Conservation (phyloP, 1,140 invertebrate genomes). For the Vollenhovia emeryi region DNA sequence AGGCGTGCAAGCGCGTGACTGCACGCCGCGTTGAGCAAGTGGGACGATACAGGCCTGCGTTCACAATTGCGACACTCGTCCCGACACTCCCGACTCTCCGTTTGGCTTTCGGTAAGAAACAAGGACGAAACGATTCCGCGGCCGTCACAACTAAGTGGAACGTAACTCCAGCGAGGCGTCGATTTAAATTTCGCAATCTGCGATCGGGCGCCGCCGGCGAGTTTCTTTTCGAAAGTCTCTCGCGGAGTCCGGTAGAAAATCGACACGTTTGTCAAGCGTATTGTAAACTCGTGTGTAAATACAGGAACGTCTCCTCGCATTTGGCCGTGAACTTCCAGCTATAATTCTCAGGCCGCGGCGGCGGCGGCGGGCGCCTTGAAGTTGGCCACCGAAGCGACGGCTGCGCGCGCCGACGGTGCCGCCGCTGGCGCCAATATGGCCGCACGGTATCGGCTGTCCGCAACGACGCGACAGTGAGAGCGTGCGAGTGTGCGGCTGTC, state of each 20-base stretch:
- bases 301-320: neutral
- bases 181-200: neutral
- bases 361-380: neutral
- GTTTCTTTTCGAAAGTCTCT: too few species aligned
- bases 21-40: slow-evolving; percentile 14
- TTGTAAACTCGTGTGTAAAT: too few species aligned
- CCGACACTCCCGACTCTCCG: too few species aligned
- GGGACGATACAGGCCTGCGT: too few species aligned
- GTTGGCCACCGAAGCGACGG: neutral
- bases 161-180: too few species aligned
- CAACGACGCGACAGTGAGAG: slow-evolving; percentile 71
- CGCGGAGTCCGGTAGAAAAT: too few species aligned
- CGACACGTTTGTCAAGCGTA: neutral
- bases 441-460: slow-evolving; percentile 79
- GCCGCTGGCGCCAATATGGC: slow-evolving; percentile 83
- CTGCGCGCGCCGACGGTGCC: slow-evolving; percentile 63
- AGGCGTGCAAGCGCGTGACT: neutral
- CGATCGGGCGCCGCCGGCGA: neutral
- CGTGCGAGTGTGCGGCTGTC: slow-evolving; percentile 41
- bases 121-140: too few species aligned
- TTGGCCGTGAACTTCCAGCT: too few species aligned
- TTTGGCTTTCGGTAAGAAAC: too few species aligned
- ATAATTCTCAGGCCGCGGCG: too few species aligned
- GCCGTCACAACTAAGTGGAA: too few species aligned
- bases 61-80: too few species aligned